Conservation (phyloP, 2,888 invertebrate species). For the Corbicula japonica region DNA sequence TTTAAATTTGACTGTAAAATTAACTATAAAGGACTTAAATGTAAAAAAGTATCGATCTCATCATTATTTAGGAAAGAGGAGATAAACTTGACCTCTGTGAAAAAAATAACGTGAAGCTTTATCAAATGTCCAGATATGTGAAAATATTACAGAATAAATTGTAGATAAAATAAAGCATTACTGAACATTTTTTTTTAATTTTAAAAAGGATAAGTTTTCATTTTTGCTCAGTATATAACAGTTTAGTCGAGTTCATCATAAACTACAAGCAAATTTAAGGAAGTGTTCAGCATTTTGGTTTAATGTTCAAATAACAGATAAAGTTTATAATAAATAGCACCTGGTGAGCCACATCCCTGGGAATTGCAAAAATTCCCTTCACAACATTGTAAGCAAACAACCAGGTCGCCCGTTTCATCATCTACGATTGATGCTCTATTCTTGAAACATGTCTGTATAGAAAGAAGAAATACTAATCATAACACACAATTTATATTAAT, state of each 20-base stretch:
- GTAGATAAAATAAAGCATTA: not conserved
- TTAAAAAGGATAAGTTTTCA: no score
- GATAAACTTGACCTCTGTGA: no score
- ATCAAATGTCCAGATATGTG: no score
- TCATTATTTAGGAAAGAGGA: no score
- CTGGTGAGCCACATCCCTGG: constrained; percentile 26
- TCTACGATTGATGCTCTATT: not conserved
- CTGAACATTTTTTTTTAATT: no score
- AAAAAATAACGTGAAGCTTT: no score
- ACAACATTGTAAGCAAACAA: constrained; percentile 32
- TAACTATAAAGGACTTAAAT: no score
- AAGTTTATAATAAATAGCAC: constrained; percentile 2
- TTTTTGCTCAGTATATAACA: not conserved
- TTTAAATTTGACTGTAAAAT: no score
- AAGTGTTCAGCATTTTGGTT: not conserved
- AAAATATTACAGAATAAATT: no score
- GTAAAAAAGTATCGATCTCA: no score
- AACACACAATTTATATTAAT: not conserved
- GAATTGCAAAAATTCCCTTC: constrained; percentile 38
- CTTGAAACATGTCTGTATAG: not conserved
- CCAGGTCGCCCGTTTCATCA: constrained; percentile 33
- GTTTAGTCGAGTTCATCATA: not conserved
- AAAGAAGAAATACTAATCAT: no score
- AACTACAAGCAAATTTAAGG: not conserved
- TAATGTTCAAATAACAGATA: not conserved